A percentile compares a stretch with the other conserved stretches of the same genome.
Evolutionary conservation across 2,113 vertebrate genomes (phyloP).

Genomic region (Corynorhinus townsendii): DNA sequence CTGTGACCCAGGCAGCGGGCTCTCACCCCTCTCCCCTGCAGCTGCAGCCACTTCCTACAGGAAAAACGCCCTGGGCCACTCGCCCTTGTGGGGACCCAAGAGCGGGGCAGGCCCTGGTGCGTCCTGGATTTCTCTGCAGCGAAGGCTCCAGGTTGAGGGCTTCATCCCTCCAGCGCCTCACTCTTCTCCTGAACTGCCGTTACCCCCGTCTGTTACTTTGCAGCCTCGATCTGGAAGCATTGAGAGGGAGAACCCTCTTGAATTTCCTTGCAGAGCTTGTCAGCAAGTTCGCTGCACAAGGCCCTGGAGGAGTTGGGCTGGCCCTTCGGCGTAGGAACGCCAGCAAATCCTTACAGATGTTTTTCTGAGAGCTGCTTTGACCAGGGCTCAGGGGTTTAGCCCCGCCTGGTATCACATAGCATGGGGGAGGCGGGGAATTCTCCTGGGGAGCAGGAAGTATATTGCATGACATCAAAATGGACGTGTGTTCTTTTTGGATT

Average conservation of each 20-base stretch:
- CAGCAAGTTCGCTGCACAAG: constrained; percentile 70
- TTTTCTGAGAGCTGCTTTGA: constrained; percentile 75
- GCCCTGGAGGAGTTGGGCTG: constrained; percentile 73
- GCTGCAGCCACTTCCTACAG: neutral
- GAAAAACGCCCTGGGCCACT: neutral
- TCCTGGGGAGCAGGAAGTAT: constrained; percentile 77
- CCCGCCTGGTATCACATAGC: constrained; percentile 78
- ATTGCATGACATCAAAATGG: constrained; percentile 79
- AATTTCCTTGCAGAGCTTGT: constrained; percentile 70
- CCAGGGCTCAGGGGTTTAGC: constrained; percentile 76
- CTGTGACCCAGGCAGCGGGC: neutral
- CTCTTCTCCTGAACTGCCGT: neutral
- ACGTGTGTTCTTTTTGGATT: constrained; percentile 79
- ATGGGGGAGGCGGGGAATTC: constrained; percentile 64
- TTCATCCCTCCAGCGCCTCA: neutral
- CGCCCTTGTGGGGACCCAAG: neutral
- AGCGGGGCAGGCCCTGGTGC: neutral
- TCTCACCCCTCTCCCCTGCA: neutral
- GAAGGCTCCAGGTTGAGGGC: neutral
- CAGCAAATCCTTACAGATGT: constrained; percentile 79
- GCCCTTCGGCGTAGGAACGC: constrained; percentile 73
- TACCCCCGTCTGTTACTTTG: neutral
- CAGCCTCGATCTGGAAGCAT: neutral
- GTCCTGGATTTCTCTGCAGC: neutral
- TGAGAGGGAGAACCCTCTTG: constrained; percentile 61